A percentile compares a stretch with the other conserved stretches of the same genome.
Evolutionary conservation across 2,113 vertebrate species (phyloP).

Genomic region (Ceyx margarethae): DNA sequence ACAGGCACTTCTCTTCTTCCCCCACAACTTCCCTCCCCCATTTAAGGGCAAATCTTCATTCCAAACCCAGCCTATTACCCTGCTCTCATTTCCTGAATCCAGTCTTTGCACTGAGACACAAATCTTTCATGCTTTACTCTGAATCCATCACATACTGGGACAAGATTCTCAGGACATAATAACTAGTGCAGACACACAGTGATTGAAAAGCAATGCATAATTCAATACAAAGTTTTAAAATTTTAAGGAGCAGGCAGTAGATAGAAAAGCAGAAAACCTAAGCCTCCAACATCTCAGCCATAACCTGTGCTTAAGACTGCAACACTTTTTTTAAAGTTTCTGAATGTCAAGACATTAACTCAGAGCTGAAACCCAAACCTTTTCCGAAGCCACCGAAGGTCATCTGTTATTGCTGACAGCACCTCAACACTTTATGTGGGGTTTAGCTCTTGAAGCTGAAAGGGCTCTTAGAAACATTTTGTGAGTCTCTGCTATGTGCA

Average conservation of each 20-base stretch:
- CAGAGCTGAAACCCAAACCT: background rate
- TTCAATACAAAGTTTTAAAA: conserved; percentile 2
- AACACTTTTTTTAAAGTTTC: background rate
- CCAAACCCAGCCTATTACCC: background rate
- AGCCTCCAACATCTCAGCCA: background rate
- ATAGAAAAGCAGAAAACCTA: background rate
- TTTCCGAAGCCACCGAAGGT: background rate
- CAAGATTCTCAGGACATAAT: background rate
- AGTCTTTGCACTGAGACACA: background rate
- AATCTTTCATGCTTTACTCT: background rate
- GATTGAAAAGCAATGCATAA: conserved; percentile 26
- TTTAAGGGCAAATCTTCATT: background rate
- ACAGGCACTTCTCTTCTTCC: background rate
- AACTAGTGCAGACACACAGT: background rate
- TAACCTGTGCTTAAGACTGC: background rate
- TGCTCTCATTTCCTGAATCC: background rate
- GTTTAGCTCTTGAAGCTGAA: background rate
- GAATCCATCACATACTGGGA: background rate
- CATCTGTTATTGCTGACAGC: background rate
- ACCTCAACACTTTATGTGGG: background rate
- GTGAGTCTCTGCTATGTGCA: background rate
- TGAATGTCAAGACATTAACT: background rate
- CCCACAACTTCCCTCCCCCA: background rate
- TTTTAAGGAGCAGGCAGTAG: conserved; percentile 12
- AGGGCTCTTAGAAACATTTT: background rate